Evolutionary conservation across 1,140 invertebrate genomes (phyloP).

Genomic region (Stegodyphus mimosarum): DNA sequence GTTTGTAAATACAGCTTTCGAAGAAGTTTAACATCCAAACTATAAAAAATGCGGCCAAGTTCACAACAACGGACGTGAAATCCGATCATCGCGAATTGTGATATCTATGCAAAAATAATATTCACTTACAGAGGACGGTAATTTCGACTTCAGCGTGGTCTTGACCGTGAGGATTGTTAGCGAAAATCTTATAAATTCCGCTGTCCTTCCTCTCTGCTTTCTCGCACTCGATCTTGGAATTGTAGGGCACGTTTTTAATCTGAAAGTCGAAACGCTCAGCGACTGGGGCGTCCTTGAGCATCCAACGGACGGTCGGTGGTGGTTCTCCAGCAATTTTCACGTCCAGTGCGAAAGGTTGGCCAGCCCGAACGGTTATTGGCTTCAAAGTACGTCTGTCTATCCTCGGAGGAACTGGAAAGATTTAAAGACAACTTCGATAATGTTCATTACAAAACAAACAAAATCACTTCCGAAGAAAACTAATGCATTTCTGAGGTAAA

Average conservation of each 20-base stretch:
- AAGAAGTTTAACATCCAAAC: too few species aligned
- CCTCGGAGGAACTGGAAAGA: constrained; percentile 83
- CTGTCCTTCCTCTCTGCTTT: constrained; percentile 70
- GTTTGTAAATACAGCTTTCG: too few species aligned
- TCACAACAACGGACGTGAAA: too few species aligned
- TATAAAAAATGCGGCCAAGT: too few species aligned
- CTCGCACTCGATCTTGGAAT: constrained; percentile 70
- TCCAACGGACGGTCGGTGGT: constrained; percentile 66
- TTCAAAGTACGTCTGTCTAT: constrained; percentile 92
- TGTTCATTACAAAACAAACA: too few species aligned
- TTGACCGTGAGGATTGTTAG: constrained; percentile 70
- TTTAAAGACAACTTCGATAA: constrained; percentile 21
- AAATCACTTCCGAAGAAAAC: too few species aligned
- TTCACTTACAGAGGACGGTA: constrained; percentile 75
- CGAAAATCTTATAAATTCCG: constrained; percentile 69
- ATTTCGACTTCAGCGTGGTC: constrained; percentile 72
- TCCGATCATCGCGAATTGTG: too few species aligned
- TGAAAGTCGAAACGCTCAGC: constrained; percentile 51
- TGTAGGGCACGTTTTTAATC: constrained; percentile 68
- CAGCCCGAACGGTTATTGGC: constrained; percentile 86
- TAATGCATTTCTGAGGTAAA: too few species aligned
- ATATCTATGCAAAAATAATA: background rate
- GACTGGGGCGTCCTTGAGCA: constrained; percentile 59
- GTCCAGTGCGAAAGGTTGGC: constrained; percentile 67
- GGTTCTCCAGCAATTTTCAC: constrained; percentile 67